A percentile compares a stretch with the other conserved stretches of the same genome.
Evolutionary conservation across 2,888 invertebrate species (phyloP).

Genomic region (Volucella zonaria): DNA sequence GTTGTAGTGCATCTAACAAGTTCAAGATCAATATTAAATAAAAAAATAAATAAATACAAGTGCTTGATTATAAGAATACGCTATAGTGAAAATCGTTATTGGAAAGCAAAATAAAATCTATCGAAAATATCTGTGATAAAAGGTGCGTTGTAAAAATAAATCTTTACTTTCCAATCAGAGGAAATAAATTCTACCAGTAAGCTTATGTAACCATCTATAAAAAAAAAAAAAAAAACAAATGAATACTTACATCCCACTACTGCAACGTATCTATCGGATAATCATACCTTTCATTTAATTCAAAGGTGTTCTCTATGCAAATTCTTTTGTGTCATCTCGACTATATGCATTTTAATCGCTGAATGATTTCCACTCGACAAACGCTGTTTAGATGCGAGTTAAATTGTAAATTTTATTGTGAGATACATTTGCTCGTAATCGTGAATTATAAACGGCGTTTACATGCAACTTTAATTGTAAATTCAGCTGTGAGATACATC

Average conservation of each 20-base stretch:
- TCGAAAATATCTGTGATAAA: slow-evolving; percentile 40
- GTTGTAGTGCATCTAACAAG: slow-evolving; percentile 26
- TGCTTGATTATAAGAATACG: not conserved
- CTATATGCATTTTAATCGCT: slow-evolving; percentile 28
- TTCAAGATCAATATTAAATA: slow-evolving; percentile 56
- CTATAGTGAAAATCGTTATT: not conserved
- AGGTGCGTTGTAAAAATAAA: slow-evolving; percentile 48
- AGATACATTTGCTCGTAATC: slow-evolving; percentile 20
- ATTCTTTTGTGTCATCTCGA: slow-evolving; percentile 23
- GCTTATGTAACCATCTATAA: slow-evolving; percentile 39
- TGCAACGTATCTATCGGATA: slow-evolving; percentile 32
- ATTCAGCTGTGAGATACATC: slow-evolving; percentile 22
- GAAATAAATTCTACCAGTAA: slow-evolving; percentile 4
- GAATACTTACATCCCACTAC: slow-evolving; percentile 3
- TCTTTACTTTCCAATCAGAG: not conserved
- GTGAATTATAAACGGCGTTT: not conserved
- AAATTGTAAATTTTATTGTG: slow-evolving; percentile 8
- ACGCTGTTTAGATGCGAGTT: not conserved
- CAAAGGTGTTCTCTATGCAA: slow-evolving; percentile 34
- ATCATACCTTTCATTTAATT: slow-evolving; percentile 4
- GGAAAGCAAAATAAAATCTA: no score
- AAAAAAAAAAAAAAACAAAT: not conserved
- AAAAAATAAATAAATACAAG: not conserved
- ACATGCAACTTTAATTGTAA: not conserved
- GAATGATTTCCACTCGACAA: not conserved